These are phyloP conservation scores for Crocuta crocuta DNA, from an alignment of 2,113 vertebrate species.

Conservation along the genomic window DNA sequence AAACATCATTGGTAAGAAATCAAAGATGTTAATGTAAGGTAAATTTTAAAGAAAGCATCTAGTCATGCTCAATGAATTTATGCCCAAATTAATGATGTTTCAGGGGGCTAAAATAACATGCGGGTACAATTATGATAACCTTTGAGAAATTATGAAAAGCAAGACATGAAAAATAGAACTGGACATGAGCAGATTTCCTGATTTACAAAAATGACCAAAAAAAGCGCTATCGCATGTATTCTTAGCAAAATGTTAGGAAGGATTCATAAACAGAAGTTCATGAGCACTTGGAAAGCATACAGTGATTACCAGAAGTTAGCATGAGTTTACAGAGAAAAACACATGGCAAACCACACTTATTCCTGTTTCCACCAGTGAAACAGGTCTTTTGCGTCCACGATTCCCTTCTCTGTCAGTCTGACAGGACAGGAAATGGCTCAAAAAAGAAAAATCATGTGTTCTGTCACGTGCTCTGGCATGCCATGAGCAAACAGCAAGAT, in stretches of 20 bases:
- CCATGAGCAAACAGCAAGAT: not conserved
- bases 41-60: not conserved
- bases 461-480: not conserved
- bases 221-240: not conserved
- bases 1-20: not conserved
- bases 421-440: slow-evolving; percentile 34
- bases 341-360: not conserved
- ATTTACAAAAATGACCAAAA: slow-evolving; percentile 26
- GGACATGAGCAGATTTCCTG: not conserved
- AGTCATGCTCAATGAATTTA: not conserved
- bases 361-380: not conserved
- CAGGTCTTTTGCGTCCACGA: not conserved
- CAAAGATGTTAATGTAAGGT: not conserved
- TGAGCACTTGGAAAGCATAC: not conserved
- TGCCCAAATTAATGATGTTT: not conserved
- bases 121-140: not conserved
- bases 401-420: not conserved
- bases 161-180: not conserved
- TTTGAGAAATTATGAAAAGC: not conserved
- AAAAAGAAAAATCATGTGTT: not conserved
- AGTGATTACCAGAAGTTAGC: not conserved
- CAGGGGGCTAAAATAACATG: not conserved
- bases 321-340: not conserved
- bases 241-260: not conserved
- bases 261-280: not conserved